Base-by-base conservation (phyloP, 2,888 invertebrate species). In the Ormyrus nitidulus region DNA sequence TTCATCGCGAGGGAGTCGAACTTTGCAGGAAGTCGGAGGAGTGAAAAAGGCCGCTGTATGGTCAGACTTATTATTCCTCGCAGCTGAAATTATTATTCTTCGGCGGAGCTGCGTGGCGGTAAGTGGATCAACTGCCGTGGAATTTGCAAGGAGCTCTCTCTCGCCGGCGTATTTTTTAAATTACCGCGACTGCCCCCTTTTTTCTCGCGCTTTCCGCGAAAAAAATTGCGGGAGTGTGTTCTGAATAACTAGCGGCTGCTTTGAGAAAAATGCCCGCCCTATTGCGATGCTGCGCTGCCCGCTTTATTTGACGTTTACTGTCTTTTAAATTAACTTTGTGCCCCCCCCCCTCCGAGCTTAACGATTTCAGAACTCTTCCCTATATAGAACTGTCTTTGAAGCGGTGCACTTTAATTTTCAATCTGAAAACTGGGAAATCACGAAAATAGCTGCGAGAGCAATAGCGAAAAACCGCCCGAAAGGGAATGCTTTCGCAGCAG, bases 151-250 rank as follows among this genome's bases (percentile, higher is more conserved):
- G 46, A 54, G 53, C 19, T 13, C 19, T 13, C 19, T 19, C 19
- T 19, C 10, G 70, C 58, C 64, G 51, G 76, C 77, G 77, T 64
- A 70, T 70, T 64, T 77, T 77, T 77, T 76, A 68, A 76, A 76
- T 77, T 77, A 70, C 34, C 58, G 64, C 62, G 48, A 6, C 9
- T n/a, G 11, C 62, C 62, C 10, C 62, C 44, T 8, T 48, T 51
- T 61, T 59, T 71, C 11, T 71, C 44, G 0, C 19, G 19, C 9
- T 13, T 59, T 44, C 19, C n/a, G 76, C 19, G 61, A 61, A 75
- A 79, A 80, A 80, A 79, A 71, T 80, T 79, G 65, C 77, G 56
- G 61, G 49, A 51, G 73, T 62, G 69, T 56, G 73, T 49, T 61
- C 62, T 61, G 68, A 69, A 76, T 76, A 76, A 76, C 48, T 62